Base-by-base conservation (phyloP, 2,797 vertebrate species). In the Catharus ustulatus region DNA sequence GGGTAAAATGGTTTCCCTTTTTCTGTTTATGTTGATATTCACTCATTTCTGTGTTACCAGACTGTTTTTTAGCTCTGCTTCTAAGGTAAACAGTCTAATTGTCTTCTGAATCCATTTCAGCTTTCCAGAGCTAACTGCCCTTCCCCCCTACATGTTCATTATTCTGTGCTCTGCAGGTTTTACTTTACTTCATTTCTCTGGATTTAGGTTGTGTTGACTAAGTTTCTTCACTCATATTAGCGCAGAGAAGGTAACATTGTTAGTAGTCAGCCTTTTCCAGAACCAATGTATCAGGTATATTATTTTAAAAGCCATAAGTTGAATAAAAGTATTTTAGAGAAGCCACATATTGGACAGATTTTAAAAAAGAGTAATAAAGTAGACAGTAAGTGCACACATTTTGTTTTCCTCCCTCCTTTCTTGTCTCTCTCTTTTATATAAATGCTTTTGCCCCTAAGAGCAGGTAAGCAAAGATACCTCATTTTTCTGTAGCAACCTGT, bases 271-370 rank as follows among this genome's bases (percentile, higher is more conserved):
- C 24, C 52, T 38, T 66, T 94, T 73, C 45, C 17, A 62, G 49
- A 91, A 72, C 14, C 14, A 66, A 12, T 8, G 3, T 46, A 36
- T 32, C 63, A 12, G 10, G 7, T 63, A 40, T 42, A 71, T 36
- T 36, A 78, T 75, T 93, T 79, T 88, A 51, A 67, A 81, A 91
- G 18, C 18, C 19, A 3, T 63, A 86, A 40, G 8, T 10, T 51
- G 20, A 87, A 90, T 51, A 59, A 40, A 93, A 83, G 45, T 76
- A 69, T 61, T 82, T 89, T 72, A 57, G 74, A 82, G 87, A 87
- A 89, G 30, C 9, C 54, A 73, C 10, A 27, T 52, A 84, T 55
- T 71, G 15, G 23, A 55, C 13, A 68, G 21, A 58, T 34, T 10
- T 83, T 83, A 10, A 3, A 59, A 78, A 75, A 78, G 6, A 66